Base-by-base conservation (phyloP, 1,140 invertebrate species). In the Dolichoris vasculosae region DNA sequence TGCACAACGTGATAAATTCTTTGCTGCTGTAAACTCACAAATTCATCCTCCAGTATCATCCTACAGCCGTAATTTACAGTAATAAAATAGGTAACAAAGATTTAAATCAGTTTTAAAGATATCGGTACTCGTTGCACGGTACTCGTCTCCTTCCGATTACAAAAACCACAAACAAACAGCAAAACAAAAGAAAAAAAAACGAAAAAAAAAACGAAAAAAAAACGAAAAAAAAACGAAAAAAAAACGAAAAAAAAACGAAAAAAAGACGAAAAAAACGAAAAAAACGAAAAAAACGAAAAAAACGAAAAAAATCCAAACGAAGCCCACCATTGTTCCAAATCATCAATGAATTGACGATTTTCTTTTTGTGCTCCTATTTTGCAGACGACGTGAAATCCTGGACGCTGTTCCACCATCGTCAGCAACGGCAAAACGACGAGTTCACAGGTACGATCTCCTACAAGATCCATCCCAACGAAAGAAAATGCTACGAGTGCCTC, bases 401-500 rank as follows among this genome's bases (percentile, higher is more conserved):
- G 83, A 69, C 75, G 43, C 7, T 43, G 23, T 6, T 40, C 9
- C 35, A 71, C 15, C 83, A 78, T 17, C n/a, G 32, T 2, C 26
- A 63, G 55, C 35, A 75, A 71, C 82, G 35, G 35, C 51, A 46
- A 9, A 73, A 55, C 32, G 63, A 59, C 43, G 30, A 77, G 30
- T 26, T 67, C 7, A 15, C 20, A 0, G 46, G 71, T 2, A 8
- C 40, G 38, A 35, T 48, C 0, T 26, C 82, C 1, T 91, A 89
- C 84, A 91, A 84, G 86, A 89, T 86, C 35, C 55, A 90, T 26
- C 89, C 89, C 67, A 77, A 89, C 67, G 89, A 92, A 35, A 88
- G 89, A 38, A 91, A 91, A 78, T 87, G 88, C 13, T 91, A 85
- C 87, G 89, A 92, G 75, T 94, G 94, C 83, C 83, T 91, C 9